Evolutionary conservation across 2,113 vertebrate species (phyloP).

Genomic region (Eurystomus gularis): DNA sequence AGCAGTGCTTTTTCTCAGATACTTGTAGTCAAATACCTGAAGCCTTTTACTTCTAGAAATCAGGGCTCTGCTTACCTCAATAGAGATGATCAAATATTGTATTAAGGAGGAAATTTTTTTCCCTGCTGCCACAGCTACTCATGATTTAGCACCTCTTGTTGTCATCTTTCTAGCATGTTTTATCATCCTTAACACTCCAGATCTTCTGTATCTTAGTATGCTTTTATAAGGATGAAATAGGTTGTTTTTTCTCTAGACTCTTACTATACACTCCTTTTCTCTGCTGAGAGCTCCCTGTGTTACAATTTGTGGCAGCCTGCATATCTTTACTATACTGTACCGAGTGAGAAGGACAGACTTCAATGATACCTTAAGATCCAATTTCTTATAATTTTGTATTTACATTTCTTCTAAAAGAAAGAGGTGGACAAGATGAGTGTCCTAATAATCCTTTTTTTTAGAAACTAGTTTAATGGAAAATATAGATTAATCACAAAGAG

Average conservation of each 20-base stretch:
- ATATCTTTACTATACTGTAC: neutral
- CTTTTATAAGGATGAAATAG: neutral
- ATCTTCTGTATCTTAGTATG: neutral
- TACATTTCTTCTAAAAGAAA: neutral
- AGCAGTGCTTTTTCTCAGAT: neutral
- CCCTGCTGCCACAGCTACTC: neutral
- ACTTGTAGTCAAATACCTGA: neutral
- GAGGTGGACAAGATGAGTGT: neutral
- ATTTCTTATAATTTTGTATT: neutral
- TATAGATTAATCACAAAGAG: neutral
- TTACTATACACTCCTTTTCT: neutral
- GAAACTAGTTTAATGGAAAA: neutral
- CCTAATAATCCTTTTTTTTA: neutral
- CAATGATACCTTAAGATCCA: fast-evolving
- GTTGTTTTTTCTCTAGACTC: neutral
- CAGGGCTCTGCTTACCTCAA: neutral
- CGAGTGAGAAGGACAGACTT: neutral
- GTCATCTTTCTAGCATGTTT: neutral
- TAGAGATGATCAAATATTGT: neutral
- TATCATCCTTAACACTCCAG: neutral
- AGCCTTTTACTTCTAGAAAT: neutral
- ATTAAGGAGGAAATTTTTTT: neutral
- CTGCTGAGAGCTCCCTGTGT: neutral
- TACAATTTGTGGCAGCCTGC: neutral
- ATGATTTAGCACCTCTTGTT: neutral